Conservation (phyloP, 2,888 invertebrate genomes). For the Griposia aprilina region DNA sequence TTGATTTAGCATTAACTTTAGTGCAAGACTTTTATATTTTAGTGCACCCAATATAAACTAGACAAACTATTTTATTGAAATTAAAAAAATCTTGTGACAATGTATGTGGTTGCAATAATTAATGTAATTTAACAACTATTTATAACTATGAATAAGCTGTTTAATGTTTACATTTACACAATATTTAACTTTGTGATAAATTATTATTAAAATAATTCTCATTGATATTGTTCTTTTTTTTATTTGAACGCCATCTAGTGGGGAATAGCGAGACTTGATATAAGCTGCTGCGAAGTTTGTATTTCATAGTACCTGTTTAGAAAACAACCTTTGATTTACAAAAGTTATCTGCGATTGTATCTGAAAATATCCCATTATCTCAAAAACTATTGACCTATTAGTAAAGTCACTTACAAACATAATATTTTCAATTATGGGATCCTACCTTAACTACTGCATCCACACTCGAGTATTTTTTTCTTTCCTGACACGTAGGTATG, state of each 20-base stretch:
- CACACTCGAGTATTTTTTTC: neutral
- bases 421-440: neutral
- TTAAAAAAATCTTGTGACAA: neutral
- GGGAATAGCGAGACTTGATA: neutral
- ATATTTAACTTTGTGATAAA: slow-evolving; percentile 56
- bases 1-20: neutral
- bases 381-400: neutral
- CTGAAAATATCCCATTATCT: neutral
- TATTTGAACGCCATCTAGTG: slow-evolving; percentile 27
- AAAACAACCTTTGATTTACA: too few species aligned
- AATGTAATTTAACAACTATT: slow-evolving; percentile 36
- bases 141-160: slow-evolving; percentile 47
- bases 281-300: neutral
- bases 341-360: neutral
- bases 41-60: slow-evolving; percentile 1
- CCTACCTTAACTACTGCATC: neutral
- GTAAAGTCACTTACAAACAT: neutral
- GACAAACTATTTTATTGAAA: neutral
- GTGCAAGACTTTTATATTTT: too few species aligned
- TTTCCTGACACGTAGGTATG: neutral
- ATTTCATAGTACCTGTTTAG: too few species aligned
- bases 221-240: slow-evolving; percentile 16
- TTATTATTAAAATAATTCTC: slow-evolving; percentile 47
- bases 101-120: slow-evolving; percentile 30
- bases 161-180: slow-evolving; percentile 40